Conservation (phyloP, 2,888 invertebrate genomes). For the Lycia hirtaria region DNA sequence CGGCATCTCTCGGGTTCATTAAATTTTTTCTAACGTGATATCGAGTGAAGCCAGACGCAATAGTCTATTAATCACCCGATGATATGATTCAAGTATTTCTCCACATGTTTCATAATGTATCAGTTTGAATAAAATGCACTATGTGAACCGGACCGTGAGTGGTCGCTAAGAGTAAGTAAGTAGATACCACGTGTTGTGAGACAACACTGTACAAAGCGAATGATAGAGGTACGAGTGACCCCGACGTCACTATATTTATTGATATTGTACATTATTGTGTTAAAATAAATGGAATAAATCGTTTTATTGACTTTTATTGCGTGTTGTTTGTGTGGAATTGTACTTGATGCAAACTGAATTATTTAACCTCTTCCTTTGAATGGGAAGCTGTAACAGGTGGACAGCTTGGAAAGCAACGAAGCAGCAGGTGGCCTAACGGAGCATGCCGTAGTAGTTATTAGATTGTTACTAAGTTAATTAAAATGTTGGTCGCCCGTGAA, state of each 20-base stretch:
- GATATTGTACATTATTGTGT: slow-evolving; percentile 84
- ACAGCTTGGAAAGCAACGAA: too few relatives aligned
- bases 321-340: not conserved
- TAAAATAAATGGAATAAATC: slow-evolving; percentile 77
- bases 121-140: slow-evolving; percentile 33
- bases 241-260: slow-evolving; percentile 83
- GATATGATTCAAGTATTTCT: slow-evolving; percentile 12
- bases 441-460: too few relatives aligned
- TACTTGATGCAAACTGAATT: not conserved
- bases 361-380: too few relatives aligned
- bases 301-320: slow-evolving; percentile 36
- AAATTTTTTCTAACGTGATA: too few relatives aligned
- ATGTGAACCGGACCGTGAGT: slow-evolving; percentile 34
- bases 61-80: not conserved
- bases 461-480: too few relatives aligned
- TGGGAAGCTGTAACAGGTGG: too few relatives aligned
- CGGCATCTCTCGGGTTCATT: too few relatives aligned
- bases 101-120: slow-evolving; percentile 20
- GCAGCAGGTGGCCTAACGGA: too few relatives aligned
- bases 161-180: slow-evolving; percentile 23
- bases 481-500: too few relatives aligned
- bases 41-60: too few relatives aligned
- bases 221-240: slow-evolving; percentile 73
- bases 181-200: slow-evolving; percentile 58
- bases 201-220: slow-evolving; percentile 77